Conservation (phyloP, 2,797 vertebrate genomes). For the Sternotherus odoratus region DNA sequence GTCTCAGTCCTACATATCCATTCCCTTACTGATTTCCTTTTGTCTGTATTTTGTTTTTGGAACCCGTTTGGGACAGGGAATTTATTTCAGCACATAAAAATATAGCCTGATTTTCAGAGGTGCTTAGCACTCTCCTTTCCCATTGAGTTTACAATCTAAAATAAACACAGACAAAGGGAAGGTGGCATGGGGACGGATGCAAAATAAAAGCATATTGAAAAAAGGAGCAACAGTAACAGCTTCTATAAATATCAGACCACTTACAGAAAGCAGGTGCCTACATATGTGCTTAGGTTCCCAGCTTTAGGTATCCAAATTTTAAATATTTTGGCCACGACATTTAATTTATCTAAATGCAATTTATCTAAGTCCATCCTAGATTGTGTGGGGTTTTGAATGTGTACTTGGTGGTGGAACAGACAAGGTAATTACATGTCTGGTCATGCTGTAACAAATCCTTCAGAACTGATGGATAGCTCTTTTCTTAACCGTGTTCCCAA, state of each 20-base stretch:
- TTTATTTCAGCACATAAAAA: conserved; percentile 11
- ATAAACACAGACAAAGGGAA: conserved; percentile 32
- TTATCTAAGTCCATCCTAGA: conserved; percentile 15
- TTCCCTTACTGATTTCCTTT: rapidly evolving
- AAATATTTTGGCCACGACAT: neutral
- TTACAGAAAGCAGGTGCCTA: conserved; percentile 38
- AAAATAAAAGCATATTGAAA: conserved; percentile 61
- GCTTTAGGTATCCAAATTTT: conserved; percentile 5
- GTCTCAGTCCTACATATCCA: too few relatives aligned
- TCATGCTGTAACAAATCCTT: neutral
- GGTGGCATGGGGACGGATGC: conserved; percentile 64
- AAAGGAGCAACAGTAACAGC: conserved; percentile 67
- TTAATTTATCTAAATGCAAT: conserved; percentile 31
- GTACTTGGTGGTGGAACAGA: conserved; percentile 10
- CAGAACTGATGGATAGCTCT: neutral
- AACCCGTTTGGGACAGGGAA: neutral
- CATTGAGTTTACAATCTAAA: neutral
- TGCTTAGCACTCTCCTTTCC: conserved; percentile 11
- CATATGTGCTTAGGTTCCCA: conserved; percentile 36
- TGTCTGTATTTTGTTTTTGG: neutral
- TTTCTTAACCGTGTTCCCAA: neutral
- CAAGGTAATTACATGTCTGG: neutral
- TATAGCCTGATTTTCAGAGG: conserved; percentile 7
- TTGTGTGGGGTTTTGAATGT: neutral
- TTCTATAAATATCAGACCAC: conserved; percentile 66